phyloP scores from a whole-genome alignment of 2,888 invertebrate genomes.

The Parnassius smintheus region DNA sequence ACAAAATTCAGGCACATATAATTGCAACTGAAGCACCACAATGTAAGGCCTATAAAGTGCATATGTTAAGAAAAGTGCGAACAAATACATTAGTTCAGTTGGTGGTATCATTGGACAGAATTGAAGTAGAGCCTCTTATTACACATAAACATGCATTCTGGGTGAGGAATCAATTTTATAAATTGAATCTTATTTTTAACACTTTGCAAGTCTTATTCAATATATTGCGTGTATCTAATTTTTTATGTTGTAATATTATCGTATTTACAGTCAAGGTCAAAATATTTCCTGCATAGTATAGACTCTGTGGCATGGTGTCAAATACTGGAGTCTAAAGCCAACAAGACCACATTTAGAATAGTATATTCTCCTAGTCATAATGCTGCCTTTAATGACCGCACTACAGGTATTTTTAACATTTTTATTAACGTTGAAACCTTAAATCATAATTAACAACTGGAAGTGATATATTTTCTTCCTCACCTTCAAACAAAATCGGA shows the following conservation, averaged over 20 bases:
- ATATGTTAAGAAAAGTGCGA: constrained; percentile 89
- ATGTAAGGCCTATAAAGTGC: constrained; percentile 90
- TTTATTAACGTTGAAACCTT: neutral
- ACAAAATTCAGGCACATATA: constrained; percentile 84
- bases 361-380: constrained; percentile 81
- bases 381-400: constrained; percentile 49
- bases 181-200: constrained; percentile 3
- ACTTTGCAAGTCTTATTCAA: neutral
- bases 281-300: constrained; percentile 91
- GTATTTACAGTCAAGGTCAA: constrained; percentile 81
- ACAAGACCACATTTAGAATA: constrained; percentile 87
- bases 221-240: too few species aligned
- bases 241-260: neutral
- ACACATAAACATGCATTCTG: constrained; percentile 84
- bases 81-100: constrained; percentile 92
- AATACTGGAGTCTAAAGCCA: constrained; percentile 87
- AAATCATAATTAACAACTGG: neutral
- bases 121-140: constrained; percentile 93
- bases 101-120: constrained; percentile 93
- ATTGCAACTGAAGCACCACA: constrained; percentile 92
- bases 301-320: constrained; percentile 94
- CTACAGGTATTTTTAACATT: constrained; percentile 46
- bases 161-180: constrained; percentile 47
- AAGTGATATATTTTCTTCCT: too few species aligned
- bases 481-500: too few species aligned